Conservation (phyloP, 2,797 vertebrate species). For the Lacerta agilis region DNA sequence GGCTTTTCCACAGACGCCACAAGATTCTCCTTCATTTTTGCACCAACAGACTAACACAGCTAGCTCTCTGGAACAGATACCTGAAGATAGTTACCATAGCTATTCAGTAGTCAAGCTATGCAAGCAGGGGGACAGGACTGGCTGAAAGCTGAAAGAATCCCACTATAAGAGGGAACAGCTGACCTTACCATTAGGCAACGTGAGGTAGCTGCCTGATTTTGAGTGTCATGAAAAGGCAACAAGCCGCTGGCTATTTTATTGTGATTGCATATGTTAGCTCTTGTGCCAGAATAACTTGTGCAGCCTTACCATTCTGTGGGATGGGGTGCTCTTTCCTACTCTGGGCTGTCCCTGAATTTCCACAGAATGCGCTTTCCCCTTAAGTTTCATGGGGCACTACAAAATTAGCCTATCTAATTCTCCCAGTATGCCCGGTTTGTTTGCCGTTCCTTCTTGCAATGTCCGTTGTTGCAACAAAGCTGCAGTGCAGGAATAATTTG, state of each 20-base stretch:
- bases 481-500: background rate
- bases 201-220: no score
- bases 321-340: no score
- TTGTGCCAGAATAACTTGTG: background rate
- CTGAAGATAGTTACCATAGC: background rate
- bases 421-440: background rate
- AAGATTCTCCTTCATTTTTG: no score
- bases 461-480: background rate
- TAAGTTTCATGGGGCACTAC: background rate
- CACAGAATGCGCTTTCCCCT: background rate
- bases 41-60: background rate
- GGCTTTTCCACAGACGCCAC: background rate
- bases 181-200: no score
- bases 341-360: background rate
- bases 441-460: background rate
- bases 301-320: background rate
- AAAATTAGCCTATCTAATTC: background rate
- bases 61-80: background rate
- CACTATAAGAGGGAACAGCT: no score
- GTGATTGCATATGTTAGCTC: no score
- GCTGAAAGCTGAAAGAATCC: background rate
- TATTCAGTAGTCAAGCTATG: background rate
- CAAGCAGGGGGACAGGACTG: background rate
- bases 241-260: no score
- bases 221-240: no score